Evolutionary conservation across 2,888 invertebrate species (phyloP), one percentile per base, ranked within the genome.

Genomic region (Keiferia lycopersicella): DNA sequence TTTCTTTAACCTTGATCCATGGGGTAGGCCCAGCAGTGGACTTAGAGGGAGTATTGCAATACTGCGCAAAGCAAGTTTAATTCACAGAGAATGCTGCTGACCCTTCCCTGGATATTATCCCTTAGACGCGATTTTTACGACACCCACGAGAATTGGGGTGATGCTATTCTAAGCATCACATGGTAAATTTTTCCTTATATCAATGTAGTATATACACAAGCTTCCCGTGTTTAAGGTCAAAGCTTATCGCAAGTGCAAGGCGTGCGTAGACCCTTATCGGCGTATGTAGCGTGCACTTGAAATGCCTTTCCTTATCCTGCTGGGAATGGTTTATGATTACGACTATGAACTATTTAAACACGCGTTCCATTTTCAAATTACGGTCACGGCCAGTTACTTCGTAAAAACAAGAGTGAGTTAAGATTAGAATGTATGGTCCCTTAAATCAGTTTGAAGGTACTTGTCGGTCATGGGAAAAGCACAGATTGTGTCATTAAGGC

Each of bases 211-310:
- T 68, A 66, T 68, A 63, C 69, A 67, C 65, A 69, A 51, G 53
- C 67, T 69, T 67, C 67, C 68, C 65, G 63, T 69, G 53, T 62
- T 57, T 39, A 51, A 62, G 62, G 65, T 60, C 63, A 71, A 75
- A 69, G 68, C 73, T 76, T 81, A 81, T 81, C 82, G 72, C 71
- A 71, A 69, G 73, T 69, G 69, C 81, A 81, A 81, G 82, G 82
- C 45, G 34, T 26, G 51, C 38, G 38, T 45, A 8, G 45, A 50
- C 34, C 58, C 39, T 59, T 56, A 56, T 56, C 59, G 18, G 18
- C 39, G 10, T 14, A 41, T 22, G 20, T 26, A 56, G 26, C 41
- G 12, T 34, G 56, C 56, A 56, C 56, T 56, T 56, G 56, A 56
- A 34, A 58, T 38, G 38, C 57, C 34, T 58, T 58, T 56, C 34